phyloP scores from a whole-genome alignment of 2,113 vertebrate genomes.

The Bungarus multicinctus region DNA sequence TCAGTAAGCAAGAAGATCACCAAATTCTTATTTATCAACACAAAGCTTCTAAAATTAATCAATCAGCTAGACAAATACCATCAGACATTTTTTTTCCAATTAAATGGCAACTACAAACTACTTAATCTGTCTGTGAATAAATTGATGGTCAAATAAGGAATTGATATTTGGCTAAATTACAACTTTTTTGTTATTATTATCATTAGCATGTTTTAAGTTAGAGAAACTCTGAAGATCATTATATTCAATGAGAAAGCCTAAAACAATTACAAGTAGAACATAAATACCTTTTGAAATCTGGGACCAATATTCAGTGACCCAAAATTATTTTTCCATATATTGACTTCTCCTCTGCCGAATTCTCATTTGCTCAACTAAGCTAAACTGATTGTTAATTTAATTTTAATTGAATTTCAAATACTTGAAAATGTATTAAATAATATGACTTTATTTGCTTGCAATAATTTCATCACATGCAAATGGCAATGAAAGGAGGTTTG shows the following conservation, averaged over 20 bases:
- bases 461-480: not conserved
- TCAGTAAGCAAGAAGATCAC: not conserved
- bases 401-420: not conserved
- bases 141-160: not conserved
- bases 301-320: not conserved
- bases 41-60: not conserved
- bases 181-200: not conserved
- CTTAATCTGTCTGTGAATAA: not conserved
- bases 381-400: not conserved
- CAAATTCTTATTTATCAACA: not conserved
- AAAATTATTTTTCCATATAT: not conserved
- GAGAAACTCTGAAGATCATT: not conserved
- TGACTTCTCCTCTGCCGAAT: not conserved
- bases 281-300: not conserved
- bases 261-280: not conserved
- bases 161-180: not conserved
- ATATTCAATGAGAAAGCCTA: not conserved
- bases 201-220: not conserved
- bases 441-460: not conserved
- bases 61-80: not conserved
- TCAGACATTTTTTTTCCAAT: not conserved
- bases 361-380: not conserved
- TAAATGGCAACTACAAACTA: not conserved
- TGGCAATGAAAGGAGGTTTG: not conserved
- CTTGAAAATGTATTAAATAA: too few species aligned